Evolutionary conservation across 2,797 vertebrate species (phyloP).

Genomic region (Pseudochirops cupreus): DNA sequence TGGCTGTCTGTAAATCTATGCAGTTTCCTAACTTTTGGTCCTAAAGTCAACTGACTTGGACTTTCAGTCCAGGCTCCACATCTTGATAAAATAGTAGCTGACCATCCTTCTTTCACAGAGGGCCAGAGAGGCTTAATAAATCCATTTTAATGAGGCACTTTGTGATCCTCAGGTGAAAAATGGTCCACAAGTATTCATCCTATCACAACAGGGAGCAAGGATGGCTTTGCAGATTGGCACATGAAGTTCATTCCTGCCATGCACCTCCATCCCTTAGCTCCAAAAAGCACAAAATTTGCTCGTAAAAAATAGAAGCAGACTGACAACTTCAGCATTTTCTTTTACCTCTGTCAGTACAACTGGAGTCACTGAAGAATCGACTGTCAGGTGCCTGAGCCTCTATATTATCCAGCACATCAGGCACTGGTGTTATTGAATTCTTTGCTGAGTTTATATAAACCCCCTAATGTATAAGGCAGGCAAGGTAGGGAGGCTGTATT

Average conservation of each 20-base stretch:
- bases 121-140: slow-evolving; percentile 73
- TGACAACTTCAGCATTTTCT: slow-evolving; percentile 77
- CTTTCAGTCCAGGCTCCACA: slow-evolving; percentile 57
- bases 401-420: slow-evolving; percentile 64
- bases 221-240: slow-evolving; percentile 73
- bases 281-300: slow-evolving; percentile 70
- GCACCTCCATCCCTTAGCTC: slow-evolving; percentile 62
- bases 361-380: slow-evolving; percentile 70
- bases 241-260: slow-evolving; percentile 68
- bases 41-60: slow-evolving; percentile 38
- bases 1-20: slow-evolving; percentile 7
- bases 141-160: slow-evolving; percentile 73
- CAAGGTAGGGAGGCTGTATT: slow-evolving; percentile 37
- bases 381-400: slow-evolving; percentile 66
- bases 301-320: slow-evolving; percentile 77
- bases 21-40: slow-evolving; percentile 56
- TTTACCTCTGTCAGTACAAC: slow-evolving; percentile 74
- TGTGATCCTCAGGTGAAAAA: slow-evolving; percentile 72
- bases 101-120: slow-evolving; percentile 64
- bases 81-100: slow-evolving; percentile 72
- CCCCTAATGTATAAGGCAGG: slow-evolving; percentile 39
- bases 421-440: slow-evolving; percentile 55
- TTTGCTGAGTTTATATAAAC: slow-evolving; percentile 31
- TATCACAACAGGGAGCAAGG: slow-evolving; percentile 59
- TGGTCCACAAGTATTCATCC: slow-evolving; percentile 48